Evolutionary conservation across 2,888 invertebrate genomes (phyloP), one percentile per base, ranked within the genome.

Genomic region (Drosophila macrothrix): DNA sequence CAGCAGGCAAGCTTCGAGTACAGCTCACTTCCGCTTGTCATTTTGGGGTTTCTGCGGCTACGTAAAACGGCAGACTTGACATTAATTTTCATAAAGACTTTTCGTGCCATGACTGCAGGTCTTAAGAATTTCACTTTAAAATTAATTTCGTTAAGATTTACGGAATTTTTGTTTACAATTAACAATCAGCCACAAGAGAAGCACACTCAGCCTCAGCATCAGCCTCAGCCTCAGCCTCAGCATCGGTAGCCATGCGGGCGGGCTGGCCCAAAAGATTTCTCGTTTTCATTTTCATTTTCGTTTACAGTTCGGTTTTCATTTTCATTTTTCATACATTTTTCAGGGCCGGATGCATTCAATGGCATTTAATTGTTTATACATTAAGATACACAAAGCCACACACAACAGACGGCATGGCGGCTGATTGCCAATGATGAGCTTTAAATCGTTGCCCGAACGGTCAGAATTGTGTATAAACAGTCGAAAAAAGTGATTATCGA

Each of bases 71-170:
- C 60, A 62, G 67, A 74, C 54, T 73, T 73, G 78, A 73, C 82
- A 83, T 86, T 86, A 72, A 90, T 86, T 85, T 85, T 72, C 88
- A 90, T 90, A 90, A 83, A 88, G 68, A 46, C 73, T 28, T 46
- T 46, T 46, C 22, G 22, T 22, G 22, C 39, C 16, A 9, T 16
- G 37, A 25, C 56, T 66, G 65, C 66, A 56, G 73, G 73, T 82
- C 86, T 85, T 58, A 66, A 83, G 84, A 86, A 85, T 72, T 87
- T 58, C 73, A 73, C 62, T 78, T 78, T 81, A 81, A 78, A 81
- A 68, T 78, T 71, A 59, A 81, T 81, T 78, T 77, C 64, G 73
- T 65, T 67, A 81, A 81, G 82, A 78, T 78, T 81, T 71, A 50
- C 35, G 16, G 22, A 46, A 35, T 35, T 35, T 64, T 67, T 82